Conservation (phyloP, 2,113 vertebrate genomes). For the Falco punctatus region DNA sequence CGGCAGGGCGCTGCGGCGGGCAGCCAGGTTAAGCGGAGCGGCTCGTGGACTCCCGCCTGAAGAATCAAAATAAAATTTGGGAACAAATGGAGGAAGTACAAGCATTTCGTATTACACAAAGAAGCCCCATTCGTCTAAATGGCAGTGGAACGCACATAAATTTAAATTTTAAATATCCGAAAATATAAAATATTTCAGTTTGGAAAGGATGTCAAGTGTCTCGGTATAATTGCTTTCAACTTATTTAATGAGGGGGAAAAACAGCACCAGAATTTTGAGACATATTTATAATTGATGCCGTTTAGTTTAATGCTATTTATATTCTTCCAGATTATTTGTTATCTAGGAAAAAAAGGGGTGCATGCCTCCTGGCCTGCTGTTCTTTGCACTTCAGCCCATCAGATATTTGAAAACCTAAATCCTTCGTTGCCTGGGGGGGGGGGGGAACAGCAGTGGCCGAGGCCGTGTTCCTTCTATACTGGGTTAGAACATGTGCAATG, state of each 20-base stretch:
- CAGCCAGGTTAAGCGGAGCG: neutral
- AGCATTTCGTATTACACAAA: neutral
- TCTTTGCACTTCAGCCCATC: neutral
- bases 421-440: neutral
- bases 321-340: neutral
- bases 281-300: neutral
- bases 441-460: neutral
- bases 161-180: neutral
- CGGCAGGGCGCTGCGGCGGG: no score
- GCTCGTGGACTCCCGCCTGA: fast-evolving
- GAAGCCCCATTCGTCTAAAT: neutral
- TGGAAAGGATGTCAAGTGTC: neutral
- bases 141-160: no score
- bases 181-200: neutral
- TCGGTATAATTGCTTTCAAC: neutral
- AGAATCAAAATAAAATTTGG: no score
- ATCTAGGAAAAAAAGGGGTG: neutral
- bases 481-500: neutral
- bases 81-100: neutral
- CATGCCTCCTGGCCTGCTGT: fast-evolving
- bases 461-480: neutral
- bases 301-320: neutral
- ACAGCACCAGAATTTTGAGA: neutral
- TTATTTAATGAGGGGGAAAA: neutral
- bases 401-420: neutral